Evolutionary conservation across 2,113 vertebrate species (phyloP).

Genomic region (Oxygymnocypris stewartii): DNA sequence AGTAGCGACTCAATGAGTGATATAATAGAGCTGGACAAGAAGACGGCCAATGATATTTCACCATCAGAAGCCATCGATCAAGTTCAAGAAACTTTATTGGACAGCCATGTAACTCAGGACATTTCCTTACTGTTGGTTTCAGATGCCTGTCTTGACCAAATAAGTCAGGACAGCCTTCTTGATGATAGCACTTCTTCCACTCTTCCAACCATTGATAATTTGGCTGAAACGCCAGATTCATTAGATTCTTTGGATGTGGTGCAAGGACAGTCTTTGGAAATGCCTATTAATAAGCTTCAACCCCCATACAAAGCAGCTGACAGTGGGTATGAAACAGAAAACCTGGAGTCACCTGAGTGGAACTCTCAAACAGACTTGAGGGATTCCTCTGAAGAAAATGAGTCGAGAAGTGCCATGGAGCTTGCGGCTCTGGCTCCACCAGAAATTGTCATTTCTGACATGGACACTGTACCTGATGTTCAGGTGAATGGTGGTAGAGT

Average conservation of each 20-base stretch:
- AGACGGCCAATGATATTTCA: slow-evolving; percentile 34
- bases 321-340: slow-evolving; percentile 97
- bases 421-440: slow-evolving; percentile 70
- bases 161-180: slow-evolving; percentile 89
- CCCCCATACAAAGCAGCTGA: slow-evolving; percentile 92
- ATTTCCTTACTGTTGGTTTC: slow-evolving; percentile 69
- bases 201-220: slow-evolving; percentile 73
- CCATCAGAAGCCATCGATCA: slow-evolving; percentile 59
- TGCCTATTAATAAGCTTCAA: slow-evolving; percentile 78
- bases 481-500: slow-evolving; percentile 51
- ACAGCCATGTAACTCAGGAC: slow-evolving; percentile 50
- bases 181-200: slow-evolving; percentile 83
- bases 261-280: slow-evolving; percentile 63
- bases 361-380: slow-evolving; percentile 80
- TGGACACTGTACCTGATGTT: slow-evolving; percentile 63
- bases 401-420: slow-evolving; percentile 46
- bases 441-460: slow-evolving; percentile 85
- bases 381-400: slow-evolving; percentile 65
- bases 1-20: slow-evolving; percentile 69
- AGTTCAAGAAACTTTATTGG: slow-evolving; percentile 84
- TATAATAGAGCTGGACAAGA: slow-evolving; percentile 66
- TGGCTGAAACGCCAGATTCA: slow-evolving; percentile 87
- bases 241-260: slow-evolving; percentile 85
- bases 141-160: slow-evolving; percentile 80
- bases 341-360: slow-evolving; percentile 96